Evolutionary conservation across 2,113 vertebrate species (phyloP).

Genomic region (Anoplopoma fimbria): DNA sequence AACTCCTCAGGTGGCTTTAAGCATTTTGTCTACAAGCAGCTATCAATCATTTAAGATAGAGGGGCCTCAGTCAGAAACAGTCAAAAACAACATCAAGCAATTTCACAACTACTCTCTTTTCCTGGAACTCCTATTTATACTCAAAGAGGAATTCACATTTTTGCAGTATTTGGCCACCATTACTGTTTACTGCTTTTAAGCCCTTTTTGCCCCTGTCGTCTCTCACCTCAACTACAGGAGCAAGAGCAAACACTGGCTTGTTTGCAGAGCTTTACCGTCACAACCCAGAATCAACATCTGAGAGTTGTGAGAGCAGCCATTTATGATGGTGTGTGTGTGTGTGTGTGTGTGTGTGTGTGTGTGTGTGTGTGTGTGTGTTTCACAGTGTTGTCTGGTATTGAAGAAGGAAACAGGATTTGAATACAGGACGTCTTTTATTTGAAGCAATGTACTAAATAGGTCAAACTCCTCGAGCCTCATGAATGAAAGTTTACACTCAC

Average conservation of each 20-base stretch:
- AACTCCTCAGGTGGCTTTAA: conserved; percentile 2
- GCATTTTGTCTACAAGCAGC: background rate
- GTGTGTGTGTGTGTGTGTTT: conserved; percentile 3
- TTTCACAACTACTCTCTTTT: conserved; percentile 31
- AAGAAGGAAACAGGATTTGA: conserved; percentile 26
- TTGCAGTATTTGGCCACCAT: background rate
- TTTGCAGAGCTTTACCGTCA: conserved; percentile 51
- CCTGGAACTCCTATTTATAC: conserved; percentile 24
- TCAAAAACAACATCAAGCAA: conserved; percentile 3
- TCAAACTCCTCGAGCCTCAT: background rate
- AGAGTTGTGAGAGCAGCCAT: conserved; percentile 23
- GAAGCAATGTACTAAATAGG: background rate
- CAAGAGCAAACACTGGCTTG: conserved; percentile 62
- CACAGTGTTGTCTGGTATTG: background rate
- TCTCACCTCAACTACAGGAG: conserved; percentile 45
- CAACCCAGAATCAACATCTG: conserved; percentile 60
- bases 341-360: conserved; percentile 24
- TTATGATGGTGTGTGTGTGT: conserved; percentile 17
- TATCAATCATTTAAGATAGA: background rate
- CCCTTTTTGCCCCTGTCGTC: conserved; percentile 24
- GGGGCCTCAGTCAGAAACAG: background rate
- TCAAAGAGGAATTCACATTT: conserved; percentile 57
- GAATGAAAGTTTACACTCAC: background rate
- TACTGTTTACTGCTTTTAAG: conserved; percentile 27
- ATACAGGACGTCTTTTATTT: conserved; percentile 42